Percentiles rank a stretch among this genome's conserved stretches.
phyloP scores from a whole-genome alignment of 2,797 vertebrate species.

The Ctenosaura bakeri region DNA sequence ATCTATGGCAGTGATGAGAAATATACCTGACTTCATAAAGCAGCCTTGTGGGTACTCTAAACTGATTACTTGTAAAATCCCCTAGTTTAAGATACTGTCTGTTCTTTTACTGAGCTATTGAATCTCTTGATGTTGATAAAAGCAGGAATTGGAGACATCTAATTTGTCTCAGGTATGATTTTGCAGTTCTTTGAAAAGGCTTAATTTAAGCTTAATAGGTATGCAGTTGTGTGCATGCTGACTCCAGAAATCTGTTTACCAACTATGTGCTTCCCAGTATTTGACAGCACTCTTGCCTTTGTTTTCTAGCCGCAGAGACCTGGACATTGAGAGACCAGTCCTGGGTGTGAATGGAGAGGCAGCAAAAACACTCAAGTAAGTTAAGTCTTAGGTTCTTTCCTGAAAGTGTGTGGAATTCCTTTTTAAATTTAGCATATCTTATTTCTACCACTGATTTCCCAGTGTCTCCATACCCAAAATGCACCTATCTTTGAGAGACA shows the following conservation, averaged over 20 bases:
- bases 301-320: slow-evolving; percentile 86
- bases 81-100: background rate
- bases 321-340: slow-evolving; percentile 92
- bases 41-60: background rate
- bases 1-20: background rate
- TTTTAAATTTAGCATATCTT: background rate
- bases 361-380: slow-evolving; percentile 91
- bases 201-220: background rate
- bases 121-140: background rate
- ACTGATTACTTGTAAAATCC: background rate
- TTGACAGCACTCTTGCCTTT: slow-evolving; percentile 52
- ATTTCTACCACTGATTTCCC: background rate
- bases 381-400: slow-evolving; percentile 36
- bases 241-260: background rate
- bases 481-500: background rate
- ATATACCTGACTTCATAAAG: background rate
- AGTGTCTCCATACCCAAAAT: background rate
- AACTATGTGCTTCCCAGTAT: background rate
- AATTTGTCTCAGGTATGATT: background rate
- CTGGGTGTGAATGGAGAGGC: slow-evolving; percentile 84
- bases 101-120: background rate
- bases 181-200: background rate
- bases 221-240: background rate
- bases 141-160: background rate
- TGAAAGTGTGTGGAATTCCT: slow-evolving; percentile 9